Conservation (phyloP, 2,888 invertebrate genomes). For the Acanthococcus lagerstroemiae region DNA sequence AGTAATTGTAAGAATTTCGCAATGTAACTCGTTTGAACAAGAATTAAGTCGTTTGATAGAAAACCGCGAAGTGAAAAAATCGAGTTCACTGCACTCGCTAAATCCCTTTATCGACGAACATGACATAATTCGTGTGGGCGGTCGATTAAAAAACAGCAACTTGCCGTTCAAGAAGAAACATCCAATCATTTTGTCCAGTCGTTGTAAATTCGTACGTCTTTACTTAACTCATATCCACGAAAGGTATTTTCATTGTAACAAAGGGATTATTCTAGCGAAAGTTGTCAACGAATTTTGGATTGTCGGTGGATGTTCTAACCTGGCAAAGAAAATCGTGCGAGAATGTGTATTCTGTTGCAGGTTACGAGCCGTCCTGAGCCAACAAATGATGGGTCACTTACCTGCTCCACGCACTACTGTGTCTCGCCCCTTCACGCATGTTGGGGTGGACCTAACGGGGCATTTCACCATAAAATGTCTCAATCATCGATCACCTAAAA, state of each 20-base stretch:
- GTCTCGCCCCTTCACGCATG: background rate
- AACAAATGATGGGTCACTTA: constrained; percentile 14
- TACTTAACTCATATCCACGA: constrained; percentile 32
- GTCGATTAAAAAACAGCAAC: constrained; percentile 30
- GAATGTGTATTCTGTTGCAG: constrained; percentile 3
- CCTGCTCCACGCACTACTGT: background rate
- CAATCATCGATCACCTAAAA: background rate
- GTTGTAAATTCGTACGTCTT: constrained; percentile 26
- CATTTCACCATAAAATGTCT: constrained; percentile 1
- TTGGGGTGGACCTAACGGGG: constrained; percentile 18
- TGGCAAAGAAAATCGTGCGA: background rate
- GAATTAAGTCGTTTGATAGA: no score
- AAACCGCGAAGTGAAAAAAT: no score
- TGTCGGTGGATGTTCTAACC: background rate
- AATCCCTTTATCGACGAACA: no score
- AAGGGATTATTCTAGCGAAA: background rate
- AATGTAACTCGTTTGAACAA: no score
- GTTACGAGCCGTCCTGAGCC: background rate
- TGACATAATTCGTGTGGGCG: no score
- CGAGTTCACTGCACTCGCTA: no score
- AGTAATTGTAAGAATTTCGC: no score
- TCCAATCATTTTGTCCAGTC: constrained; percentile 33
- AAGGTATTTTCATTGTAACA: constrained; percentile 31
- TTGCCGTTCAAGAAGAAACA: constrained; percentile 31
- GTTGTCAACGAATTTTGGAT: constrained; percentile 1